Base-by-base conservation (phyloP, 92 coral and sea anemone species). In the Bergia sp. region DNA sequence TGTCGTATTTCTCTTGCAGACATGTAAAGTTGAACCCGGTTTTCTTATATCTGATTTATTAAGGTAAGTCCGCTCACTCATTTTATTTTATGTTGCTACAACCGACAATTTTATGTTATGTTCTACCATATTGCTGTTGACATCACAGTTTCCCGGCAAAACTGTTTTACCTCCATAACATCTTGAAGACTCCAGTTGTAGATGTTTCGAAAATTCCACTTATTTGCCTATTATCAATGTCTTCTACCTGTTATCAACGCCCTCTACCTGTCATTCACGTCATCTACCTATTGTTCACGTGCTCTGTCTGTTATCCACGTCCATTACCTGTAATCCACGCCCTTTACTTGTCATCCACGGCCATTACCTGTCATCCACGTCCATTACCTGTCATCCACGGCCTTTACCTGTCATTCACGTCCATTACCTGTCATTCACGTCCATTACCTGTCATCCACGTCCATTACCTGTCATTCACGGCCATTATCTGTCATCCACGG, bases 1-100 rank as follows among this genome's bases (percentile, higher is more conserved):
- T n/a, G 15, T 71, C 36, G 49, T 44, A 18, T 53, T 18, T 47
- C 37, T 5, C 89, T 88, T 92, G 86, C 90, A 97, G 99, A 97
- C 99, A 2, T 97, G 98, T 84, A 97, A 97, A 91, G 95, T 97
- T 16, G 96, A 95, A 76, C 93, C 95, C 74, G 94, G 82, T 11
- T 96, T 90, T 71, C 90, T 88, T 76, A 93, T 95, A 6, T 85
- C 93, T 40, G 98, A 96, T 89, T 91, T 97, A 57, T 76, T 97
- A 64, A 87, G 92, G 99, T 97, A 84, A 91, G 95, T 85, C 18
- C 47, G 5, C 15, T 40, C 47, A 36, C 41, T 45, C 69, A 45
- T 21, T 29, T 4, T 37, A 50, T 82, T 50, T 72, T 43, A 5
- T 55, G 15, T 61, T 16, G 1, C n/a, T 9, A 10, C 37, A 40